phyloP scores from a whole-genome alignment of 2,888 invertebrate species.

The Charanyca ferruginea region DNA sequence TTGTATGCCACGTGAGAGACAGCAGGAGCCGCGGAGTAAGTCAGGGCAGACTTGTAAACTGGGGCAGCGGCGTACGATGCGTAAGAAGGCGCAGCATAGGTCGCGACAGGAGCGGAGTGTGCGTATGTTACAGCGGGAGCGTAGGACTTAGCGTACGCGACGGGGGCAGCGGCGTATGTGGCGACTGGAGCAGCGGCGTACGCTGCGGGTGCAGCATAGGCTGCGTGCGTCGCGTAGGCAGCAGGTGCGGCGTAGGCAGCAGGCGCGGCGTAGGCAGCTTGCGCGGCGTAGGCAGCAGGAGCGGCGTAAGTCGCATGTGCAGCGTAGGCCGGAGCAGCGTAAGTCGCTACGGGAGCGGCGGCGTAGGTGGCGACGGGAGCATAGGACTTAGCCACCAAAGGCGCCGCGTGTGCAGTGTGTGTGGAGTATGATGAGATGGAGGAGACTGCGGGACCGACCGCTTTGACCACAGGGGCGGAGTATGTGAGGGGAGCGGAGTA shows the following conservation, averaged over 20 bases:
- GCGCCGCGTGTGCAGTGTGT: constrained; percentile 66
- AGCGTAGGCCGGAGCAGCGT: constrained; percentile 73
- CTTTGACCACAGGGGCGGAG: constrained; percentile 79
- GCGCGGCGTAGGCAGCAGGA: constrained; percentile 72
- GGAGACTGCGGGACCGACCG: constrained; percentile 80
- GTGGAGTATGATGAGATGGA: constrained; percentile 79
- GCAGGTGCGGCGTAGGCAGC: constrained; percentile 69
- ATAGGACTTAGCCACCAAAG: constrained; percentile 78
- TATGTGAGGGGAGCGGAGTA: constrained; percentile 73
- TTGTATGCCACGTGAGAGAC: constrained; percentile 93
- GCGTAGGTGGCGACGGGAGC: constrained; percentile 76
- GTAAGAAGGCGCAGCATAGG: constrained; percentile 59
- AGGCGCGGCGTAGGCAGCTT: constrained; percentile 74
- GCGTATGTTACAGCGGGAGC: constrained; percentile 66
- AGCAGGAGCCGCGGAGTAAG: constrained; percentile 90
- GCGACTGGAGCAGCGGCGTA: constrained; percentile 79
- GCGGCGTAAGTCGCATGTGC: constrained; percentile 69
- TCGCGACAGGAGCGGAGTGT: constrained; percentile 60
- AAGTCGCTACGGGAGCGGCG: constrained; percentile 67
- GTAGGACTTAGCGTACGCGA: constrained; percentile 81
- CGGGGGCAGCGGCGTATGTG: constrained; percentile 85
- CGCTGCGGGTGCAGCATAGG: constrained; percentile 71
- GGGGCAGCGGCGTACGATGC: constrained; percentile 69
- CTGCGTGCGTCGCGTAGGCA: constrained; percentile 44
- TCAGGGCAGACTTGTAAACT: constrained; percentile 82